These are phyloP conservation scores for Ectemnius continuus DNA, from an alignment of 2,888 invertebrate genomes.

Conservation along the genomic window DNA sequence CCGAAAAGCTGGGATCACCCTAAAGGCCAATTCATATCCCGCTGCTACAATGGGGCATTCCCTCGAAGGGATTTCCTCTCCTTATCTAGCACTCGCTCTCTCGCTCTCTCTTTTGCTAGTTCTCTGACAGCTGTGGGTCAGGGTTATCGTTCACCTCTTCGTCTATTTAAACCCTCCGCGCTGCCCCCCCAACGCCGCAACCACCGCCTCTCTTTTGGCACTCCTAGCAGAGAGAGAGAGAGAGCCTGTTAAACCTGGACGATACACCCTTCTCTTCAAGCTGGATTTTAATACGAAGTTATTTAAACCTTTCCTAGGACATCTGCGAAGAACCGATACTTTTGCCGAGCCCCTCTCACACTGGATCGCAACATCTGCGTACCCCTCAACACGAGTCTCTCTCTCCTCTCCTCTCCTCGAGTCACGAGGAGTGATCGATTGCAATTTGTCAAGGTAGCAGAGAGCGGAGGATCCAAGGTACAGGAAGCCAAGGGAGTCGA, in stretches of 20 bases:
- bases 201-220: constrained; percentile 7
- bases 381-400: too few relatives aligned
- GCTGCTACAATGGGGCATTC: constrained; percentile 65
- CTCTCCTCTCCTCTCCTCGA: too few relatives aligned
- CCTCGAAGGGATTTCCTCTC: constrained; percentile 58
- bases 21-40: constrained; percentile 61
- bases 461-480: not conserved
- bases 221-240: constrained; percentile 33
- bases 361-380: too few relatives aligned
- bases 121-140: constrained; percentile 69
- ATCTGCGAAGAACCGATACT: too few relatives aligned
- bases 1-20: constrained; percentile 47
- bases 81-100: too few relatives aligned
- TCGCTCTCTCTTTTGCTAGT: too few relatives aligned
- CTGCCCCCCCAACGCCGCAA: constrained; percentile 4
- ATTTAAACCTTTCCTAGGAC: constrained; percentile 58
- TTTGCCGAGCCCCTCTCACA: too few relatives aligned
- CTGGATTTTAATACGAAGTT: constrained; percentile 65
- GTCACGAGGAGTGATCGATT: too few relatives aligned
- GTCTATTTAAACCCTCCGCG: constrained; percentile 49
- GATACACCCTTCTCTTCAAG: constrained; percentile 11
- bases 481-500: not conserved
- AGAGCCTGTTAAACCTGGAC: constrained; percentile 37
- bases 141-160: constrained; percentile 65
- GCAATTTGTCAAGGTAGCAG: too few relatives aligned